These are phyloP conservation scores for Leptosomus discolor DNA, from an alignment of 2,113 vertebrate species.

Conservation along the genomic window DNA sequence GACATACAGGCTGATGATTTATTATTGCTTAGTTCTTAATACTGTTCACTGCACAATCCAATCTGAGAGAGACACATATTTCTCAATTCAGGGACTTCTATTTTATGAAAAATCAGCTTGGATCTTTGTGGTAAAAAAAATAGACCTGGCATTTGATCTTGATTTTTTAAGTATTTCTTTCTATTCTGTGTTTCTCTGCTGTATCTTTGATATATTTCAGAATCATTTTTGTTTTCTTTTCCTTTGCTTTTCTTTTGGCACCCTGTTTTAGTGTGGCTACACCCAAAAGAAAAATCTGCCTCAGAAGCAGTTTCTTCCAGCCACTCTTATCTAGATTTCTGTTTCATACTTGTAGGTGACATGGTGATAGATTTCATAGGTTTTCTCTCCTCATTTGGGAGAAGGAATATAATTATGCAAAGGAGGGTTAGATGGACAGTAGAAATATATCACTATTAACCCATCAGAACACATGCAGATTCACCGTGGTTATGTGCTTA, in stretches of 20 bases:
- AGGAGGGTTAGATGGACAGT: constrained; percentile 55
- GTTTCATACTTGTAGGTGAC: constrained; percentile 31
- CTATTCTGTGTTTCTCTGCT: background rate
- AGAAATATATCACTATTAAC: constrained; percentile 61
- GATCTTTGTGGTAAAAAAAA: constrained; percentile 68
- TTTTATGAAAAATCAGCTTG: constrained; percentile 81
- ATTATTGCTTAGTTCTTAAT: constrained; percentile 83
- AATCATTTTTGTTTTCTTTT: constrained; percentile 14
- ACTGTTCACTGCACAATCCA: constrained; percentile 87
- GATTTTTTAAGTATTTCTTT: constrained; percentile 66
- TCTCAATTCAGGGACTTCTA: constrained; percentile 85
- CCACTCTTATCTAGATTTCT: constrained; percentile 37
- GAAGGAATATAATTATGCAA: constrained; percentile 64
- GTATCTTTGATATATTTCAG: constrained; percentile 10
- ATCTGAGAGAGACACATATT: constrained; percentile 85
- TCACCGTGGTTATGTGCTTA: background rate
- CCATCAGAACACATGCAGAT: constrained; percentile 19
- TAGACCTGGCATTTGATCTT: constrained; percentile 58
- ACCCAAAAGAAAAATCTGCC: constrained; percentile 38
- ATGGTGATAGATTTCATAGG: constrained; percentile 51
- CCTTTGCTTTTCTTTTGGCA: background rate
- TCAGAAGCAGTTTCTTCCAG: background rate
- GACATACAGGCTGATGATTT: constrained; percentile 79
- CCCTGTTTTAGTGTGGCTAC: background rate
- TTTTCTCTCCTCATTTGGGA: constrained; percentile 48